phyloP scores from a whole-genome alignment of 2,113 vertebrate genomes.

The Xenopus tropicalis region DNA sequence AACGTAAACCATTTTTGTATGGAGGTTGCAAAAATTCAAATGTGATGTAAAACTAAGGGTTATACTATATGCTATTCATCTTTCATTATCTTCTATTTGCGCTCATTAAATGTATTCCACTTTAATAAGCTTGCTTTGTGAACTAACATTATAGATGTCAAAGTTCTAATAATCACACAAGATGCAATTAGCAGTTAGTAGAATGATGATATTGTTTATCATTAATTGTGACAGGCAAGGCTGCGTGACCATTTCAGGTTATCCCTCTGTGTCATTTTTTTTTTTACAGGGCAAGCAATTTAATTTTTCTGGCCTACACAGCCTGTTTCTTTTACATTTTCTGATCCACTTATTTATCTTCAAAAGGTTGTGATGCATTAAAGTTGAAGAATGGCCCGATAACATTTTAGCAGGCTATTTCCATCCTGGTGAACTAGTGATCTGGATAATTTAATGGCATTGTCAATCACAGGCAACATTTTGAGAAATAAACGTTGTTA shows the following conservation, averaged over 20 bases:
- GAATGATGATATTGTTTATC: conserved; percentile 16
- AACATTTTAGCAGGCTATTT: conserved; percentile 9
- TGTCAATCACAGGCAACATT: conserved; percentile 6
- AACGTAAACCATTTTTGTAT: too few relatives aligned
- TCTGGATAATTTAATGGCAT: neutral
- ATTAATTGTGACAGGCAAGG: conserved; percentile 20
- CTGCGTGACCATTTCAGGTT: neutral
- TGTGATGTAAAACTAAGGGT: too few relatives aligned
- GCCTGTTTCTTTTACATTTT: neutral
- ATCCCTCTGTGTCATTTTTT: neutral
- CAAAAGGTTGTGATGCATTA: neutral
- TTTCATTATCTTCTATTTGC: neutral
- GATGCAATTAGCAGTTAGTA: conserved; percentile 17
- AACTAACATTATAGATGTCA: conserved; percentile 21
- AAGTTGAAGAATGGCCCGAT: conserved; percentile 2
- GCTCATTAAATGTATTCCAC: conserved; percentile 10
- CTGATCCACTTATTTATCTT: conserved; percentile 4
- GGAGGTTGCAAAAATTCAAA: too few relatives aligned
- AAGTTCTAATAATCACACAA: conserved; percentile 32
- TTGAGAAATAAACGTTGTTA: conserved; percentile 6
- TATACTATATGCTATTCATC: too few relatives aligned
- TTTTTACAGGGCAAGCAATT: conserved; percentile 15
- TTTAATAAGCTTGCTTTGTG: conserved; percentile 12
- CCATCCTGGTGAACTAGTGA: neutral
- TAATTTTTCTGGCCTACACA: conserved; percentile 1